Evolutionary conservation across 2,888 invertebrate species (phyloP).

Genomic region (Tachystola acroxantha): DNA sequence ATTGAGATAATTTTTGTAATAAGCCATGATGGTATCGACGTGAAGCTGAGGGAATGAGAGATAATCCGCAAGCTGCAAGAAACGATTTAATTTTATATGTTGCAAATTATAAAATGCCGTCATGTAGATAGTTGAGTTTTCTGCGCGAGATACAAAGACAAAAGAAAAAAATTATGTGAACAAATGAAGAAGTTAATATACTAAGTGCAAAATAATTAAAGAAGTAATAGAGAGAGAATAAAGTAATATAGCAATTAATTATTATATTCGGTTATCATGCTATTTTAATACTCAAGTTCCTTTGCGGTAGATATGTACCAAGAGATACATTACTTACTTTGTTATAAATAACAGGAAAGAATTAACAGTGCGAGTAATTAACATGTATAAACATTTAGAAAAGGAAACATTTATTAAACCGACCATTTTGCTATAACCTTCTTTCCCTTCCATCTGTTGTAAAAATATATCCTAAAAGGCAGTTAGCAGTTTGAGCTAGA

Average conservation of each 20-base stretch:
- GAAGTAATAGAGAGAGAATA: no score
- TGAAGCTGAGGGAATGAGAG: background rate
- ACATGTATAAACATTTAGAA: background rate
- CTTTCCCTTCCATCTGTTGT: background rate
- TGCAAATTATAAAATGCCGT: no score
- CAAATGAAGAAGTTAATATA: no score
- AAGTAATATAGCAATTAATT: background rate
- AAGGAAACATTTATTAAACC: background rate
- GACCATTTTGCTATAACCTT: background rate
- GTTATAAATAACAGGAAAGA: conserved; percentile 7
- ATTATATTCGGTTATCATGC: background rate
- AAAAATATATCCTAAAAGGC: background rate
- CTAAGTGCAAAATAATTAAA: no score
- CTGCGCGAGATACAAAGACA: no score
- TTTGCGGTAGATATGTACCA: background rate
- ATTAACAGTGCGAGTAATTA: conserved; percentile 4
- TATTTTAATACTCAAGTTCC: conserved; percentile 1
- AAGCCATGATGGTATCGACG: conserved; percentile 3
- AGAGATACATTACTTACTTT: conserved; percentile 4
- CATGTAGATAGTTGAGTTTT: no score
- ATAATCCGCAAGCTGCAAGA: conserved; percentile 1
- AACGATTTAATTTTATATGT: background rate
- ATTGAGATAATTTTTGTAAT: conserved; percentile 10
- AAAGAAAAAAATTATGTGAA: no score
- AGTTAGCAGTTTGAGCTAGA: background rate